Percentiles rank a stretch among this genome's conserved stretches.
Conservation (phyloP, 2,888 invertebrate species). For the Eledona agricola region DNA sequence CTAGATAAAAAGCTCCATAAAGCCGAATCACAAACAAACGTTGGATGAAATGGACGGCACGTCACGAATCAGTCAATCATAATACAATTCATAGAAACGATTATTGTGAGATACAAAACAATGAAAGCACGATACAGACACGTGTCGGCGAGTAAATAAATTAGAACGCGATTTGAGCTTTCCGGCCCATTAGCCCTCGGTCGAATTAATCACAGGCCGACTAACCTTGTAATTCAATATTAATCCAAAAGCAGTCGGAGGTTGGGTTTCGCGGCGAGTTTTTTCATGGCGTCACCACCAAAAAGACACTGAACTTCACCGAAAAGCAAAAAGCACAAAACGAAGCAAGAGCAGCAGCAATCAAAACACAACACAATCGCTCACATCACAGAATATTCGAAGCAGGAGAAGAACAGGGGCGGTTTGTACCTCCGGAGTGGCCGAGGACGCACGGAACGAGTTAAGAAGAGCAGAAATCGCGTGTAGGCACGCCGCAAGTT, state of each 20-base stretch:
- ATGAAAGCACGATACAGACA: neutral
- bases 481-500: constrained; percentile 33
- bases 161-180: too few relatives aligned
- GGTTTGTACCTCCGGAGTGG: constrained; percentile 24
- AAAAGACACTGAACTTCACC: constrained; percentile 15
- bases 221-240: constrained; percentile 44
- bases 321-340: constrained; percentile 5
- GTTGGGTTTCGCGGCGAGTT: constrained; percentile 10
- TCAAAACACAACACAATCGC: constrained; percentile 22
- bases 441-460: constrained; percentile 20
- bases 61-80: too few relatives aligned
- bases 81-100: too few relatives aligned
- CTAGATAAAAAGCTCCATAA: too few relatives aligned
- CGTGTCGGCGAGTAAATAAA: too few relatives aligned
- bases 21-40: too few relatives aligned
- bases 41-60: too few relatives aligned
- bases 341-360: constrained; percentile 18
- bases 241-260: constrained; percentile 38
- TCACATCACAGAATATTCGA: constrained; percentile 13
- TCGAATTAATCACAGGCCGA: constrained; percentile 32
- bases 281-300: constrained; percentile 10
- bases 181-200: constrained; percentile 10
- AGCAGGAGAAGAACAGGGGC: constrained; percentile 2
- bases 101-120: too few relatives aligned
- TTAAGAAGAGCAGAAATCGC: constrained; percentile 27